Percentiles rank a stretch among this genome's conserved stretches.
Conservation (phyloP, 2,888 invertebrate genomes). For the Polydrusus tereticollis region DNA sequence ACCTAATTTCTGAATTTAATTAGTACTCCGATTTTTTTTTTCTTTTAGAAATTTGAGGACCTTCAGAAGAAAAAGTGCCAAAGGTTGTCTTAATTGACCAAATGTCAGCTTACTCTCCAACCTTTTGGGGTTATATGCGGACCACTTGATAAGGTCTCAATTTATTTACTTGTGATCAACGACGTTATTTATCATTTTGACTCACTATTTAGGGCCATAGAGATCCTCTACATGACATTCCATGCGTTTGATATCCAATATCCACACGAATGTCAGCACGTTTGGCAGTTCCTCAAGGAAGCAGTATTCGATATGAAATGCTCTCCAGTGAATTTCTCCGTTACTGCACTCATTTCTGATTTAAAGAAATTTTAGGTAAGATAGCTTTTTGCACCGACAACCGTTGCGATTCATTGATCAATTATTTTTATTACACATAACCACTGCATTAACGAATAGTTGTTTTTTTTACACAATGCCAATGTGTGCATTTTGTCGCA, state of each 20-base stretch:
- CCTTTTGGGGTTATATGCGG: slow-evolving; percentile 13
- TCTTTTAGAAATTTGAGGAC: slow-evolving; percentile 4
- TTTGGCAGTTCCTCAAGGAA: slow-evolving; percentile 3
- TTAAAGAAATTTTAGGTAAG: too few species aligned
- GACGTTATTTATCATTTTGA: neutral
- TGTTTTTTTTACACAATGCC: neutral
- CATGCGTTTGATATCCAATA: slow-evolving; percentile 3
- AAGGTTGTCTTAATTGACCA: neutral
- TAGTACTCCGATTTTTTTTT: too few species aligned
- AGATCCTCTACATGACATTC: neutral
- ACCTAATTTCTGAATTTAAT: too few species aligned
- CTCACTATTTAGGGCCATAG: neutral
- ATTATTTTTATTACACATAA: too few species aligned
- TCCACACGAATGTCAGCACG: neutral
- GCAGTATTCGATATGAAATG: neutral
- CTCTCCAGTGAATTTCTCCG: neutral
- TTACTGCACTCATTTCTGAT: neutral
- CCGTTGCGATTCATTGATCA: too few species aligned
- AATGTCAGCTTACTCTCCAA: neutral
- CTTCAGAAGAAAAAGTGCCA: neutral
- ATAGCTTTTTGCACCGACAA: too few species aligned
- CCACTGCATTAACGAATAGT: too few species aligned
- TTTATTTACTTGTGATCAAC: neutral
- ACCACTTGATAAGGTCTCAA: neutral
- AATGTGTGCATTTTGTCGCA: neutral